Base-by-base conservation (phyloP, 2,888 invertebrate species). In the Amiota mariae region DNA sequence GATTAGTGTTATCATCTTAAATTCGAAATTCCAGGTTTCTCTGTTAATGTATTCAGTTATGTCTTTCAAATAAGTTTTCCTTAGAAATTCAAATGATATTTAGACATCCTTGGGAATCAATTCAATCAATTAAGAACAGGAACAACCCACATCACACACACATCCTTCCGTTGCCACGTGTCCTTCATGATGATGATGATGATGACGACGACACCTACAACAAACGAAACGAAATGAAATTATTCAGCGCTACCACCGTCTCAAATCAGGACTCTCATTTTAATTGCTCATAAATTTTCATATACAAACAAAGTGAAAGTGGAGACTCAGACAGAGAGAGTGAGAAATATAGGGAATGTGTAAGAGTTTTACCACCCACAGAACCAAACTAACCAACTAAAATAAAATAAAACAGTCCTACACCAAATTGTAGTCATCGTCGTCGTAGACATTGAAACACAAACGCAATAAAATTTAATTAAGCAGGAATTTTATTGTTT, bases 401-500 rank as follows among this genome's bases (percentile, higher is more conserved):
- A n/a, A n/a, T n/a, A n/a, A n/a, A n/a, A n/a, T n/a, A n/a, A 36
- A 36, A 36, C 6, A 36, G 36, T 36, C 36, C 36, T 6, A 36
- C 36, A 6, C 36, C 36, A 36, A 36, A 36, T 24, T 24, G 24
- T 24, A 24, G 24, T 24, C 24, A 24, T 36, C 36, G 36, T 36
- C 36, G 36, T 36, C 3, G 2, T 36, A 2, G 36, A 6, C 6
- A 6, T 36, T 1, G 36, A 6, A 63, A 63, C 24, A 63, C 20
- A 2, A 63, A 63, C 72, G 75, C 77, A 75, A 77, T 79, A 73
- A 85, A 84, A 85, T 83, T 79, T 83, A 83, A 83, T 83, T 83
- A 85, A 83, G 86, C 86, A 71, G 72, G 76, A 76, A 70, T 80
- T 84, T 82, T 80, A 83, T 85, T 84, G 86, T 85, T 85, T 82